phyloP scores from a whole-genome alignment of 1,140 invertebrate species.

The Tetragonula clypearis region DNA sequence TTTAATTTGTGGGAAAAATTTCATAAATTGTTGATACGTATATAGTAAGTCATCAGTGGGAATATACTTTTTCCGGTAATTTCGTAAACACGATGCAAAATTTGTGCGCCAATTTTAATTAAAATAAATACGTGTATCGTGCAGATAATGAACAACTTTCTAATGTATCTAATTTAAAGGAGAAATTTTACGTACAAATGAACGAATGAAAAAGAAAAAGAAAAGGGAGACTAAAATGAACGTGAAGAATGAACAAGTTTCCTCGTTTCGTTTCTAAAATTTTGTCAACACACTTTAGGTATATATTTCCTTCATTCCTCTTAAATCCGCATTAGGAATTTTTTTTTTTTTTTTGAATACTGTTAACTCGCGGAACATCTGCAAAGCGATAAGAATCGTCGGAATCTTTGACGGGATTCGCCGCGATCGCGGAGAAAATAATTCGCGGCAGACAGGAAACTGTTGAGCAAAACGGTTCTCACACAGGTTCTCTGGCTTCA shows the following conservation, averaged over 20 bases:
- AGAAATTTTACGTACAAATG: too few relatives aligned
- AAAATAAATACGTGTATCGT: not conserved
- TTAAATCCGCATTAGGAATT: not conserved
- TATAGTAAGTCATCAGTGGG: too few relatives aligned
- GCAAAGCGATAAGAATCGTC: slow-evolving; percentile 37
- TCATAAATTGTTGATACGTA: too few relatives aligned
- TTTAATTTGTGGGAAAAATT: too few relatives aligned
- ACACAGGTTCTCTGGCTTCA: slow-evolving; percentile 38
- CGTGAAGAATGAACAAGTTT: not conserved
- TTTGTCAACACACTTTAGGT: not conserved
- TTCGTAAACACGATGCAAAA: too few relatives aligned
- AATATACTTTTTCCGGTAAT: too few relatives aligned
- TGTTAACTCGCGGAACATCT: not conserved
- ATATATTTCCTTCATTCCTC: not conserved
- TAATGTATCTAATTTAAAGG: not conserved
- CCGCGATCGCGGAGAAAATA: slow-evolving; percentile 46
- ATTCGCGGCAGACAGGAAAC: slow-evolving; percentile 58
- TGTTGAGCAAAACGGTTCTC: slow-evolving; percentile 60
- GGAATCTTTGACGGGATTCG: not conserved
- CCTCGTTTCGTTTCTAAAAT: not conserved
- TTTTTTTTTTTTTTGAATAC: not conserved
- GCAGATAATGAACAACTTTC: not conserved
- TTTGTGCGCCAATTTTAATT: too few relatives aligned
- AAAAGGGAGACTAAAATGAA: not conserved
- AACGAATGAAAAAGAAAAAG: not conserved